Conservation (phyloP, 1,140 invertebrate species). For the Heliothis virescens region DNA sequence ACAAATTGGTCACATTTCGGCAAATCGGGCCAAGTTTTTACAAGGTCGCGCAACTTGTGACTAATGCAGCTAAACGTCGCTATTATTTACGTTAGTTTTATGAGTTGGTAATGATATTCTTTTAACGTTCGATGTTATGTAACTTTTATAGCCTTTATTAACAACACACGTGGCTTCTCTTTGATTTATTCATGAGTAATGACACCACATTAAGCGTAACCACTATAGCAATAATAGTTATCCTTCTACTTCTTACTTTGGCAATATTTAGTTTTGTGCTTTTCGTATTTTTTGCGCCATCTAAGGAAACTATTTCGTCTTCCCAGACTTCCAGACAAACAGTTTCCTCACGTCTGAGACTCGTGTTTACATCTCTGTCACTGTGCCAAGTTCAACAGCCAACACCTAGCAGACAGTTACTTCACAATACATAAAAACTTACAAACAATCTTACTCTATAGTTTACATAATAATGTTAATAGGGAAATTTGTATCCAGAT, state of each 20-base stretch:
- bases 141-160: not conserved
- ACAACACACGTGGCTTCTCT: not conserved
- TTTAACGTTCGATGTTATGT: conserved; percentile 9
- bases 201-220: not conserved
- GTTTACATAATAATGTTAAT: too few species aligned
- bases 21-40: conserved; percentile 44
- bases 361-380: too few species aligned
- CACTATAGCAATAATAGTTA: not conserved
- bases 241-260: too few species aligned
- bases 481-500: too few species aligned
- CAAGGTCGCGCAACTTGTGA: conserved; percentile 46
- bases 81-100: conserved; percentile 21
- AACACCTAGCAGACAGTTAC: too few species aligned
- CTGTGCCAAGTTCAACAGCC: too few species aligned
- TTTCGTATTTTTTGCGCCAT: too few species aligned
- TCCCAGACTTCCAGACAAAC: too few species aligned
- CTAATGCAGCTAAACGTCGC: conserved; percentile 23
- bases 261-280: too few species aligned
- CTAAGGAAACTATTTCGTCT: too few species aligned
- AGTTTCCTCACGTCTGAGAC: not conserved
- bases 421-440: too few species aligned
- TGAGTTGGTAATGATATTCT: conserved; percentile 22
- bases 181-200: not conserved
- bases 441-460: too few species aligned
- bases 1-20: conserved; percentile 35